phyloP scores from a whole-genome alignment of 2,888 invertebrate genomes.

The Atrina japonica region DNA sequence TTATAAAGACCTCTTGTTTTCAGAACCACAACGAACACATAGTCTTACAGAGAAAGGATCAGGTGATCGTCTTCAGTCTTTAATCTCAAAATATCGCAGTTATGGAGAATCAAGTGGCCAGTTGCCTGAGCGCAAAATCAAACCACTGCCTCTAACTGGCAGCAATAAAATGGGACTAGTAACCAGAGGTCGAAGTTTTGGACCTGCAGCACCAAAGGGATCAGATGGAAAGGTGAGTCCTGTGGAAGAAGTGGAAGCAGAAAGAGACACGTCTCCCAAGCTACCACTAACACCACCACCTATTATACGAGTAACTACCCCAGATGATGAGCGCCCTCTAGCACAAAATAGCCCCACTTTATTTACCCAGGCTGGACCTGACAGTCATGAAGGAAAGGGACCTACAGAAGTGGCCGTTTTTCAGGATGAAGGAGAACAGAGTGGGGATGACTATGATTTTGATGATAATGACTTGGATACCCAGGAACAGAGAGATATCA shows the following conservation, averaged over 20 bases:
- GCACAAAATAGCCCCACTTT: constrained; percentile 37
- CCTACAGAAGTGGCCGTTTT: constrained; percentile 23
- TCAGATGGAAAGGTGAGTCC: too few relatives aligned
- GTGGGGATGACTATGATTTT: constrained; percentile 44
- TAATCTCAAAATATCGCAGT: constrained; percentile 73
- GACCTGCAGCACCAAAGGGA: constrained; percentile 61
- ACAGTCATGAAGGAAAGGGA: too few relatives aligned
- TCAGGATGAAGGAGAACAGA: constrained; percentile 39
- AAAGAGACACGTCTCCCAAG: too few relatives aligned
- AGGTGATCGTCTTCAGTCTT: constrained; percentile 65
- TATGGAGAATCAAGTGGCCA: constrained; percentile 59
- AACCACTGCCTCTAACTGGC: constrained; percentile 57
- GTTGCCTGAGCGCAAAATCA: constrained; percentile 58
- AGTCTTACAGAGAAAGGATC: constrained; percentile 57
- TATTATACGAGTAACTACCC: constrained; percentile 13
- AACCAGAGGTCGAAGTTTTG: constrained; percentile 63
- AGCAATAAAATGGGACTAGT: constrained; percentile 64
- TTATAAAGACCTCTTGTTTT: too few relatives aligned
- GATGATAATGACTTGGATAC: constrained; percentile 55
- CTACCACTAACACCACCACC: too few relatives aligned
- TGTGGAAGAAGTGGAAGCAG: too few relatives aligned
- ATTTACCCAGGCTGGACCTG: background rate
- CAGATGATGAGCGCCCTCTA: constrained; percentile 29
- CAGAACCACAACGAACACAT: constrained; percentile 53
- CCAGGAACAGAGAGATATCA: constrained; percentile 71